These are phyloP conservation scores for Ranitomeya variabilis DNA, from an alignment of 2,113 vertebrate species.

Conservation along the genomic window DNA sequence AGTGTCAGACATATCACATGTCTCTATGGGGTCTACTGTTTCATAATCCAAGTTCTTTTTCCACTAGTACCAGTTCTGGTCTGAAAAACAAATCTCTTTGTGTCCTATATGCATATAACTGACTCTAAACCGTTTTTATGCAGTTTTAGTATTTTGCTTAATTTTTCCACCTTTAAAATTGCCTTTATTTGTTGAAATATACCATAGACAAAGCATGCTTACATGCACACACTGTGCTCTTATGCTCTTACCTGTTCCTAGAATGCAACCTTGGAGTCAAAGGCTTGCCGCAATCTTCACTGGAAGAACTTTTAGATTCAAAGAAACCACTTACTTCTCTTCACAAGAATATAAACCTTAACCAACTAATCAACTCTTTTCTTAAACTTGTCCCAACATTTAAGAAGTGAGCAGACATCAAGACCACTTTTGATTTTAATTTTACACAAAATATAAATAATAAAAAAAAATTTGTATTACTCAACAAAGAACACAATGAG, in stretches of 20 bases:
- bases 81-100: background rate
- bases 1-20: no score
- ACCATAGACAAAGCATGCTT: constrained; percentile 40
- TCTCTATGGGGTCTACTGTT: background rate
- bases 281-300: constrained; percentile 22
- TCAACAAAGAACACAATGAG: no score
- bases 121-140: background rate
- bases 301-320: constrained; percentile 51
- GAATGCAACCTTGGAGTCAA: background rate
- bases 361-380: background rate
- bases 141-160: background rate
- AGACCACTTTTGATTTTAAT: background rate
- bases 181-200: constrained; percentile 16
- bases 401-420: background rate
- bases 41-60: background rate
- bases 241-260: constrained; percentile 49
- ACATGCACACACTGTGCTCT: constrained; percentile 48
- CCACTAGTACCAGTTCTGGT: background rate
- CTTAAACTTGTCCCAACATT: background rate
- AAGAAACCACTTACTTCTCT: constrained; percentile 38
- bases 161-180: background rate
- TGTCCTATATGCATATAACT: background rate
- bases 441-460: background rate
- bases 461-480: background rate
- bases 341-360: background rate